These are phyloP conservation scores for Morone chrysops DNA, from an alignment of 2,113 vertebrate genomes.

Conservation along the genomic window DNA sequence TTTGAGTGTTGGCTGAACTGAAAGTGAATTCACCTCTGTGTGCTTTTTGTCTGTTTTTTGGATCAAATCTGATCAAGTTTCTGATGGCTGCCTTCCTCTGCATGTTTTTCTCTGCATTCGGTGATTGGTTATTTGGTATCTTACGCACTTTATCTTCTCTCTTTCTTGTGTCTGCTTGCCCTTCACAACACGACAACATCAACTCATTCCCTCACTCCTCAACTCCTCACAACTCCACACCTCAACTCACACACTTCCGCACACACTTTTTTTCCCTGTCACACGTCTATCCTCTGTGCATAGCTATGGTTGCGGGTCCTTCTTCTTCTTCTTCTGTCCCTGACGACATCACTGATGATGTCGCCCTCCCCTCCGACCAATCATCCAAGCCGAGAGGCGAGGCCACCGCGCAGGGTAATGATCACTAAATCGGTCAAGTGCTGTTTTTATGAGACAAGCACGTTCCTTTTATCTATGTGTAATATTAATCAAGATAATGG, in stretches of 20 bases:
- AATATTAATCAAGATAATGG: not conserved
- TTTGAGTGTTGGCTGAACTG: not conserved
- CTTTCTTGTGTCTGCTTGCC: constrained; percentile 32
- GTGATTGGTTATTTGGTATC: constrained; percentile 57
- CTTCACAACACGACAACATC: not conserved
- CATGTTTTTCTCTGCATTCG: constrained; percentile 67
- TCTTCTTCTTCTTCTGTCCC: constrained; percentile 80
- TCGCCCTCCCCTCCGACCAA: constrained; percentile 75
- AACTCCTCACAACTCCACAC: too few relatives aligned
- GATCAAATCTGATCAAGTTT: constrained; percentile 10
- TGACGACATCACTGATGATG: constrained; percentile 82
- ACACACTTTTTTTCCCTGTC: constrained; percentile 35
- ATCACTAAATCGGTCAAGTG: not conserved
- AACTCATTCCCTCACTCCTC: not conserved
- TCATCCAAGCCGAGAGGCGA: constrained; percentile 75
- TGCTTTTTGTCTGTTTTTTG: not conserved
- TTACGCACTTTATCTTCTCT: constrained; percentile 29
- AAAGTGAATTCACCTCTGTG: not conserved
- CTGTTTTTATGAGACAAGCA: constrained; percentile 4
- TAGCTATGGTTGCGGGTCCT: constrained; percentile 86
- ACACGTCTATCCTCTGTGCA: constrained; percentile 70
- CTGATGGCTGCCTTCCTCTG: constrained; percentile 48
- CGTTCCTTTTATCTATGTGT: not conserved
- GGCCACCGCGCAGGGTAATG: constrained; percentile 72
- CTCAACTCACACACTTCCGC: constrained; percentile 24